These are phyloP conservation scores for Dromococcyx pavoninus DNA, from an alignment of 2,797 vertebrate species.

Conservation along the genomic window DNA sequence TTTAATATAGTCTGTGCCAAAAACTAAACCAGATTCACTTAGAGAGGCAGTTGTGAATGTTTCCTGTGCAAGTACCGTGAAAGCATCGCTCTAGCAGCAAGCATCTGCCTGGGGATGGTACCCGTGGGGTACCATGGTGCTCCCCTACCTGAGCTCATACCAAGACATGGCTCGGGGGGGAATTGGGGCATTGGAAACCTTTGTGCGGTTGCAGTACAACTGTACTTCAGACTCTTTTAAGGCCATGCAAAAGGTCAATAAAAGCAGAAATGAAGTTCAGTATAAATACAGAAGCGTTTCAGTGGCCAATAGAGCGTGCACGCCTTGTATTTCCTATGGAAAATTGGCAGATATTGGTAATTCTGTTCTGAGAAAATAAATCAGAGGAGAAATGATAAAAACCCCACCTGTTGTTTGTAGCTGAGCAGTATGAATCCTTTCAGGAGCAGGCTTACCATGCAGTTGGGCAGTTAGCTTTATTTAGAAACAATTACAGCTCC, in stretches of 20 bases:
- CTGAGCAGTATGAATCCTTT: background rate
- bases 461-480: background rate
- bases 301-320: rapidly evolving
- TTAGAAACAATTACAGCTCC: constrained; percentile 20
- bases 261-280: background rate
- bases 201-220: background rate
- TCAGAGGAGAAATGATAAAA: background rate
- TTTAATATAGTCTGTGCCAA: background rate
- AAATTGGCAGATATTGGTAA: background rate
- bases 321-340: background rate
- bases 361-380: background rate
- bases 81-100: background rate
- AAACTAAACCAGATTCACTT: background rate
- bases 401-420: background rate
- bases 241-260: background rate
- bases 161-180: rapidly evolving
- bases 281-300: background rate
- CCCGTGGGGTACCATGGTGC: background rate
- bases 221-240: background rate
- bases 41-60: background rate
- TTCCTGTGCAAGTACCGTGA: background rate
- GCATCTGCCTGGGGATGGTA: rapidly evolving
- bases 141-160: rapidly evolving
- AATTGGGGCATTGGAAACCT: background rate
- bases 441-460: background rate